Evolutionary conservation across 2,113 vertebrate genomes (phyloP), one percentile per base, ranked within the genome.

Genomic region (Macquaria ambigua): DNA sequence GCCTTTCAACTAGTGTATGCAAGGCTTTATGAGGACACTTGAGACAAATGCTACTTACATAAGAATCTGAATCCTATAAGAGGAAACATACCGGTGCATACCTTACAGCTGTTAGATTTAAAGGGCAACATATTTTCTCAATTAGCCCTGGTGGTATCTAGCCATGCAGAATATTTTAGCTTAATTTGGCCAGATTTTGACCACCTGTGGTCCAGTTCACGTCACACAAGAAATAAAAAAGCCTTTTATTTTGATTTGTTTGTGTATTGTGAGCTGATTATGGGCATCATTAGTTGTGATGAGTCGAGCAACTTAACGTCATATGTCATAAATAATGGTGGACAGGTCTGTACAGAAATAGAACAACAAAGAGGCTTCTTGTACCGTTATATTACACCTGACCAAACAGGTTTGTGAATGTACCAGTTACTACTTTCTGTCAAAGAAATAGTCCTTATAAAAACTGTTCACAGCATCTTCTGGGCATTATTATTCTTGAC

Each of bases 11-110:
- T 14, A 15, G 21, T 14, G 50, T 16, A 23, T 31, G 62, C 50
- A 23, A 62, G 61, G 64, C 39, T 85, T 84, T 62, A 20, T 11
- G 56, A 80, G 72, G 56, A 67, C 58, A 58, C 77, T 87, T 8
- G 9, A 83, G 52, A 70, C 39, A 69, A 82, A 86, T 23, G 62
- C 64, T 37, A 31, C 61, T 76, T 62, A 2, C 2, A 75, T 4
- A 25, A 28, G 6, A 37, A 64, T 61, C 25, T 48, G 34, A 66
- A 77, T 68, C 20, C 8, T 28, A 15, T 16, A 25, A 46, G 43
- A 50, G 25, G 50, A 75, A 50, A 37, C 10, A 28, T 18, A 9
- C 15, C 6, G 9, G 5, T 23, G 39, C 41, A 16, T 68, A 25
- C 1, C 21, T 28, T 71, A 25, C 15, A 59, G 31, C 4, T 1